Conservation (phyloP, 2,113 vertebrate species). For the Amazona guildingii region DNA sequence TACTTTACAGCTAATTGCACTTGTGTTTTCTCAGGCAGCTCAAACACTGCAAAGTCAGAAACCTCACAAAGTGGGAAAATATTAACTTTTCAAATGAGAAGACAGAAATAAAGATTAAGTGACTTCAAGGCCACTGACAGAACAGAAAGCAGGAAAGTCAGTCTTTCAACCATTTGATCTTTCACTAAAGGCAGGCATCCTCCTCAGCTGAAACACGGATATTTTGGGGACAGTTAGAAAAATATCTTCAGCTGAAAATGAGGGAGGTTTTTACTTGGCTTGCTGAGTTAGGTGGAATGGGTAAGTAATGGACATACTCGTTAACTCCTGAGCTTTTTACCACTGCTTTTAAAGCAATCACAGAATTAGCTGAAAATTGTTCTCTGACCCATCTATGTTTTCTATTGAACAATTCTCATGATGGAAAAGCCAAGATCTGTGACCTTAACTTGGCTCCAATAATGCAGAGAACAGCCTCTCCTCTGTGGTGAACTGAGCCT, state of each 20-base stretch:
- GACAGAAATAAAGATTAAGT: slow-evolving; percentile 7
- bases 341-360: slow-evolving; percentile 14
- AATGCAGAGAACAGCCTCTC: slow-evolving; percentile 18
- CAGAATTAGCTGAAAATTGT: slow-evolving; percentile 54
- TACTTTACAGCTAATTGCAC: not conserved
- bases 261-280: not conserved
- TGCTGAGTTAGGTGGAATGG: not conserved
- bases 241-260: not conserved
- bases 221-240: not conserved
- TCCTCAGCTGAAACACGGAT: not conserved
- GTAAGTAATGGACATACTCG: slow-evolving; percentile 54
- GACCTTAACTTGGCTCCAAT: slow-evolving; percentile 5
- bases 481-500: slow-evolving; percentile 40
- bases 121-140: not conserved
- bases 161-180: not conserved
- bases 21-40: not conserved
- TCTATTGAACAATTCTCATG: slow-evolving; percentile 26
- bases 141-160: not conserved
- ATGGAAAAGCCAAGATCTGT: slow-evolving; percentile 17
- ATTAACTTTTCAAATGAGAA: not conserved
- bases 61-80: not conserved
- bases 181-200: not conserved
- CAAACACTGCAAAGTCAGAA: not conserved
- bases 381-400: not conserved
- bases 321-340: slow-evolving; percentile 44